phyloP scores from a whole-genome alignment of 2,797 vertebrate genomes.

The Thamnophis elegans region DNA sequence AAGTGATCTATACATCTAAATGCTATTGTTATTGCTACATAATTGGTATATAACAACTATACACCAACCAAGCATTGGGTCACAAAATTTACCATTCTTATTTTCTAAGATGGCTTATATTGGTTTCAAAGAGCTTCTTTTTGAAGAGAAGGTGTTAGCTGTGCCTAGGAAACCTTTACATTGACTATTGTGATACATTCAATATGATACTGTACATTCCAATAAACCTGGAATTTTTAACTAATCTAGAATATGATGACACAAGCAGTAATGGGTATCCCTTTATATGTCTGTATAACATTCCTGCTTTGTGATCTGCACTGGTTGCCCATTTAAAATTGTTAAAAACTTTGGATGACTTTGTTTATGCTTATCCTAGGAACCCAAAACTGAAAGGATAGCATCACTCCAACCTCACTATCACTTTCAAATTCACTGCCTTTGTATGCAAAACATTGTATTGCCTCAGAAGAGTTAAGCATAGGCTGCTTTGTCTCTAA shows the following conservation, averaged over 20 bases:
- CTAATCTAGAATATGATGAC: not conserved
- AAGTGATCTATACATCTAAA: no score
- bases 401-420: not conserved
- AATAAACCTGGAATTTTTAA: not conserved
- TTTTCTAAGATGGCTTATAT: not conserved
- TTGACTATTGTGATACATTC: not conserved
- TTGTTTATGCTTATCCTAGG: not conserved
- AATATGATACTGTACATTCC: not conserved
- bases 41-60: no score
- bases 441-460: not conserved
- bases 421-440: not conserved
- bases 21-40: no score
- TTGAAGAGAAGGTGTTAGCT: not conserved
- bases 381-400: not conserved
- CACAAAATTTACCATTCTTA: not conserved
- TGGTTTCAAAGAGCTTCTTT: not conserved
- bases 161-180: not conserved
- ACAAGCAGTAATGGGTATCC: not conserved
- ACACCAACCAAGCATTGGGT: not conserved
- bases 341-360: not conserved
- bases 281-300: not conserved
- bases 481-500: not conserved
- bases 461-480: not conserved
- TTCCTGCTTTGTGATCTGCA: not conserved
- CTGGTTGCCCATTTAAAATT: not conserved